Evolutionary conservation across 2,113 vertebrate genomes (phyloP), one percentile per base, ranked within the genome.

Genomic region (Triplophysa dalaica): DNA sequence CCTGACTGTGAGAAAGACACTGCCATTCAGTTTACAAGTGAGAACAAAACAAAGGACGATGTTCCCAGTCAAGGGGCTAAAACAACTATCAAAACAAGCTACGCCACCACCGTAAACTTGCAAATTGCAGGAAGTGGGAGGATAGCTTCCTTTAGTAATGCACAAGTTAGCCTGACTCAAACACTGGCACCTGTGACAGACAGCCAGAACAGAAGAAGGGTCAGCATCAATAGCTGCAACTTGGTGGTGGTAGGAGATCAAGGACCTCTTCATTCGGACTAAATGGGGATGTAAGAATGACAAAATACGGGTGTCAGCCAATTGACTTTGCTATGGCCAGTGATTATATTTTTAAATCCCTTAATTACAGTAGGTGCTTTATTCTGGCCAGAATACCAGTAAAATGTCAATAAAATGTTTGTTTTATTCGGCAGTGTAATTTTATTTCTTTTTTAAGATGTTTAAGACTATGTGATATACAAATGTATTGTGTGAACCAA

Each of bases 91-190:
- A 85, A 85, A 77, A 87, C 94, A 75, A 96, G 95, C 76, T 97
- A 97, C 3, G 95, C 96, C 76, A 97, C 96, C 79, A 96, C 95
- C 0, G 95, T 97, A 24, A 97, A 94, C 84, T 92, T 97, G 29
- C 95, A 96, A 38, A 95, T 97, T 0, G 94, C 94, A 0, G 94
- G 95, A 0, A 94, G 94, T 3, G 94, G 95, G 0, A 85, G 93
- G 19, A 93, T 94, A 24, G 90, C 95, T 0, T 92, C 93, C 1
- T 95, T 95, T 19, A 95, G 94, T 83, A 95, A 93, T 0, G 94
- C 95, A 54, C 96, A 96, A 77, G 95, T 97, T 26, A 94, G 95
- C 81, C 81, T 97, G 52, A 95, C 93, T 54, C 96, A 95, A 62
- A 94, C 93, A 2, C 85, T 95, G 78, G 85, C 90, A 13, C 76